Evolutionary conservation across 2,797 vertebrate species (phyloP), one percentile per base, ranked within the genome.

Genomic region (Clarias pachynema): DNA sequence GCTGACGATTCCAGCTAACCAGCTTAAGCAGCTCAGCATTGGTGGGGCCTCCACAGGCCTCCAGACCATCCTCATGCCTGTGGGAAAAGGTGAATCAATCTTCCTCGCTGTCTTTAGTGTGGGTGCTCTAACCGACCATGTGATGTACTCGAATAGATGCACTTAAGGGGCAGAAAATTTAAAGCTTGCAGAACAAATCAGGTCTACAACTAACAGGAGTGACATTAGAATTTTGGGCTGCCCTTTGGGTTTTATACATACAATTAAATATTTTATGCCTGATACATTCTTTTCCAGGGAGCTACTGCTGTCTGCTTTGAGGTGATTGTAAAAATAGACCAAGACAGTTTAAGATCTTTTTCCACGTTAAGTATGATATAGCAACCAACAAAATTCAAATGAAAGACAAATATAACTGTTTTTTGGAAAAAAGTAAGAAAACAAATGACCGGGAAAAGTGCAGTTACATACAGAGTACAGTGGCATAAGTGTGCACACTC

Each of bases 51-150:
- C 96, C 18, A 94, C 95, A 78, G 96, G 95, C n/a, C 92, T 98
- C 89, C 97, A 98, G 94, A 97, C 97, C 24, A 95, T 99, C 84
- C 94, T 98, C 88, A 98, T 98, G 97, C 98, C 98, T 82, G 95
- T 98, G 84, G 96, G 97, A 87, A 99, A 98, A 97, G 97, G 97
- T 98, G 89, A 70, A 14, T 0, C 72, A 69, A 53, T 44, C 40
- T 34, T 18, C 1, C 24, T 44, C 24, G 65, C 15, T 5, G 26
- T 79, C 22, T 62, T 14, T 79, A 0, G 3, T 40, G 31, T 37
- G 1, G 31, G 1, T 60, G 22, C 14, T 62, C 22, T 79, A 37
- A 37, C 20, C 2, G 8, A 29, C n/a, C 49, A 10, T 56, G 49
- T 79, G 31, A 40, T 60, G 7, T 34, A 53, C 49, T 3, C 3